Evolutionary conservation across 2,113 vertebrate species (phyloP).

Genomic region (Anguilla japonica): DNA sequence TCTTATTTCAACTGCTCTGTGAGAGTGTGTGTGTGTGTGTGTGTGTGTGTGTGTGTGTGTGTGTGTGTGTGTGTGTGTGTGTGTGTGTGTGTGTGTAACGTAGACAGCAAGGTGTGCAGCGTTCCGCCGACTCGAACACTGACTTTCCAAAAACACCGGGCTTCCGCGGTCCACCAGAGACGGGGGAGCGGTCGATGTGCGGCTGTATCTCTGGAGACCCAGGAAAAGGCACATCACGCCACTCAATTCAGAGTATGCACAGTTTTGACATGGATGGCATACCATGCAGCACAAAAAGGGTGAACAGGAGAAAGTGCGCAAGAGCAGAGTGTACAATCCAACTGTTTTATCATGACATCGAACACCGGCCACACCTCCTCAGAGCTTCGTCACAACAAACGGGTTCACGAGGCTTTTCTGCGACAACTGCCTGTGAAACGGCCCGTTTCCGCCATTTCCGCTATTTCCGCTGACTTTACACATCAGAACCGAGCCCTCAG

Average conservation of each 20-base stretch:
- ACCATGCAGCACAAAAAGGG: conserved; percentile 36
- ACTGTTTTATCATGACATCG: too few relatives aligned
- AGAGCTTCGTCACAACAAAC: background rate
- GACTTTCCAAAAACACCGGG: conserved; percentile 28
- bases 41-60: too few relatives aligned
- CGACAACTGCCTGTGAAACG: conserved; percentile 34
- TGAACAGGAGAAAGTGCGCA: conserved; percentile 19
- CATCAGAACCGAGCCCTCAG: conserved; percentile 38
- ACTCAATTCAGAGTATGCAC: conserved; percentile 39
- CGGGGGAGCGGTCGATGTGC: conserved; percentile 19
- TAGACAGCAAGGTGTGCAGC: background rate
- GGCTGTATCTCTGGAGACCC: conserved; percentile 17
- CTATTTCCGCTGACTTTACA: conserved; percentile 24
- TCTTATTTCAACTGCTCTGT: too few relatives aligned
- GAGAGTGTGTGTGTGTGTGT: too few relatives aligned
- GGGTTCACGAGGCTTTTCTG: conserved; percentile 37
- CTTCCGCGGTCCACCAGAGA: conserved; percentile 36
- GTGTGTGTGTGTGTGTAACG: too few relatives aligned
- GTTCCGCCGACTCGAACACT: conserved; percentile 26
- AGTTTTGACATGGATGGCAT: conserved; percentile 43
- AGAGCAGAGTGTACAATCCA: conserved; percentile 37
- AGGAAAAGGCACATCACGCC: conserved; percentile 40
- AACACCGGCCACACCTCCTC: background rate
- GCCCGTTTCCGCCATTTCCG: conserved; percentile 27
- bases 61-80: too few relatives aligned